Evolutionary conservation across 2,797 vertebrate genomes (phyloP), one percentile per base, ranked within the genome.

Genomic region (Triplophysa yarkandensis): DNA sequence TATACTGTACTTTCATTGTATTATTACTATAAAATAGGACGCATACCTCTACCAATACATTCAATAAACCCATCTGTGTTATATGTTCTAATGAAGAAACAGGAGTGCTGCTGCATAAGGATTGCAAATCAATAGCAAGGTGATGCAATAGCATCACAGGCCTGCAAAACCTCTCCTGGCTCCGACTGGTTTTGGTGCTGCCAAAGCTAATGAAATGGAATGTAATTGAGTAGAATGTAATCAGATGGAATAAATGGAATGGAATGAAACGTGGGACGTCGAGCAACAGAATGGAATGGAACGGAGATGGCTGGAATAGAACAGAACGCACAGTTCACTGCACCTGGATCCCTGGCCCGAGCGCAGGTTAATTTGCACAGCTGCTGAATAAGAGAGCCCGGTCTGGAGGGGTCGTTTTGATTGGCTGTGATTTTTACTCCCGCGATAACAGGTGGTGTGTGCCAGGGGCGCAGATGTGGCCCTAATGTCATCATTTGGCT

Each of bases 121-220:
- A 39, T 17, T 32, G 48, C 17, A 23, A 55, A 70, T 52, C 44
- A 63, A 70, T 27, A 19, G 23, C 23, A 21, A 58, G 34, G 44
- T 70, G 66, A 63, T 52, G 50, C 52, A 54, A 54, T 67, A 48
- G 10, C 63, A 60, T 67, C 13, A 58, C 16, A 60, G 50, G 52
- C 41, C 28, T 67, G 72, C 72, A 63, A 74, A 74, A 74, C 50
- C 52, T 55, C 36, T 54, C n/a, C 66, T 70, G 55, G 65, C 55
- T 60, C 44, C 44, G 57, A 43, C 44, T 54, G 44, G 41, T 54
- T 69, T 52, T 68, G 74, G 74, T 58, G 52, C 21, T 66, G 72
- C 72, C 63, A 74, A 67, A 32, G 27, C 72, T 60, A 74, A 74
- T 74, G 63, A 67, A 74, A 67, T 67, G 52, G 72, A 74, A 67